Percentiles rank a stretch among this genome's conserved stretches.
These are phyloP conservation scores for Tragopan temminckii DNA, from an alignment of 2,797 vertebrate species.

Conservation along the genomic window DNA sequence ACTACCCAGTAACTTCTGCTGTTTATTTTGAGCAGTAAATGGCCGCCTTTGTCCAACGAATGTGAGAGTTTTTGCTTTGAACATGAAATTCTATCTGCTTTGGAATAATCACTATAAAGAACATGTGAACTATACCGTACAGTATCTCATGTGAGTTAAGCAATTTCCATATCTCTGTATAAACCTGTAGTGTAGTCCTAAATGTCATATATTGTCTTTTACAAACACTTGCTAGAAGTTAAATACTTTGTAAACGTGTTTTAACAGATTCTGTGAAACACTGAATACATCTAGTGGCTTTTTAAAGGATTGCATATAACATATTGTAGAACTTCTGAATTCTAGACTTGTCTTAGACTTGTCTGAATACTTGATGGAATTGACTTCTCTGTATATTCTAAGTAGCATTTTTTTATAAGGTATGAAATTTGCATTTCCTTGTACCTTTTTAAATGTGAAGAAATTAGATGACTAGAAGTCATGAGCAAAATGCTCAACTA, in stretches of 20 bases:
- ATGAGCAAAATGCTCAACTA: neutral
- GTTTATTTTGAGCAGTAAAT: constrained; percentile 42
- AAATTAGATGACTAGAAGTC: neutral
- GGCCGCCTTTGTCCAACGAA: constrained; percentile 65
- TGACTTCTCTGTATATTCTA: neutral
- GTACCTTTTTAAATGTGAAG: neutral
- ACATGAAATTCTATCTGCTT: constrained; percentile 58
- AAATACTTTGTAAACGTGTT: neutral
- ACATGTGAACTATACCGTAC: constrained; percentile 69
- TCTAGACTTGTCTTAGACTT: neutral
- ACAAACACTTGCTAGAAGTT: neutral
- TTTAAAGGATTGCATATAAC: neutral
- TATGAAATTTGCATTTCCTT: neutral
- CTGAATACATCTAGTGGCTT: neutral
- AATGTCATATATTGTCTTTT: neutral
- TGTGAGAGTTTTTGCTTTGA: constrained; percentile 16
- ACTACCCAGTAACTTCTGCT: neutral
- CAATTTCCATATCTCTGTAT: neutral
- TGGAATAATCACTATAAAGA: constrained; percentile 46
- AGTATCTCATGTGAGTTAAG: constrained; percentile 75
- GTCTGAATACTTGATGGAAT: neutral
- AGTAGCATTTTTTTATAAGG: neutral
- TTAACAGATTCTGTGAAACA: neutral
- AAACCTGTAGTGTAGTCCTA: neutral
- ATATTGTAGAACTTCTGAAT: neutral